Base-by-base conservation (phyloP, 2,888 invertebrate species). In the Stenchaetothrips biformis region DNA sequence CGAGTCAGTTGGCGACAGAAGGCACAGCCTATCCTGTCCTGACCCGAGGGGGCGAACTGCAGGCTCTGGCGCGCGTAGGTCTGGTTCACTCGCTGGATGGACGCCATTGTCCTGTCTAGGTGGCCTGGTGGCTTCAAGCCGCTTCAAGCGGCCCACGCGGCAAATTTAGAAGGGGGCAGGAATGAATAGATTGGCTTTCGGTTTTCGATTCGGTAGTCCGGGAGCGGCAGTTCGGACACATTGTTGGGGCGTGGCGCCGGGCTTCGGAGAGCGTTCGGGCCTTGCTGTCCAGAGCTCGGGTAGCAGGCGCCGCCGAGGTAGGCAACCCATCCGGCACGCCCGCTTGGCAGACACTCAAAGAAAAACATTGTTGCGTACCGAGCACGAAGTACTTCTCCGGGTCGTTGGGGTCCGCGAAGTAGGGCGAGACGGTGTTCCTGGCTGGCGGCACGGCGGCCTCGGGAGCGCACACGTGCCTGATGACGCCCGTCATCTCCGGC, bases 401-500 rank as follows among this genome's bases (percentile, higher is more conserved):
- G 85, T 92, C 88, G 8, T 86, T 86, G 83, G 91, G 89, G 82
- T 91, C 90, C 90, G 92, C 91, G 85, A 92, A 92, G 86, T 90
- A 92, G 0, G 92, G 92, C 82, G 91, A 92, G 82, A 88, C 86
- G 9, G 90, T 89, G 83, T 90, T 90, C 81, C 89, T 87, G 0
- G 90, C 89, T 21, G 92, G 92, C 11, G 88, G 88, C 62, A 91
- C 84, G 80, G 90, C 90, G 37, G 91, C 88, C 84, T 91, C 90
- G 62, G 91, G 89, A 83, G 91, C 88, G 13, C 91, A 89, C 79
- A 90, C 85, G 84, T 90, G 90, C 82, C 91, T 87, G 83, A 90
- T 87, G 82, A 92, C 89, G 21, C 92, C 92, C 59, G 90, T 90
- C 83, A 91, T 91, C 87, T 93, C 92, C 21, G 92, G 92, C 79